Base-by-base conservation (phyloP, 37 sponge, comb jelly and placozoan genomes). In the Bolinopsis microptera region DNA sequence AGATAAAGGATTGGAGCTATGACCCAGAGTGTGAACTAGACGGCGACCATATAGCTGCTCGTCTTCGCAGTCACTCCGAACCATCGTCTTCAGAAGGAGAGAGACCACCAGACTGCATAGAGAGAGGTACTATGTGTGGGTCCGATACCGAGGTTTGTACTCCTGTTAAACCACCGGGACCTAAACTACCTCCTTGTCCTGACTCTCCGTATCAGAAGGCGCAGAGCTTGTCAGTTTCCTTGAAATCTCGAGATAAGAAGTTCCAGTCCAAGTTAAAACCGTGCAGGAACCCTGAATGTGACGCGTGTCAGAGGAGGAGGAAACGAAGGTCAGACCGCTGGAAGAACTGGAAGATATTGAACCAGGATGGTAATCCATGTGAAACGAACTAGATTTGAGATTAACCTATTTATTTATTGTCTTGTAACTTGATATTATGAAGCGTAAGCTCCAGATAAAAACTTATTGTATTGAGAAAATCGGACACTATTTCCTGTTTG, bases 181-280 rank as follows among this genome's bases (percentile, higher is more conserved):
- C 39, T 8, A 48, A 86, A 25, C 61, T 48, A 39, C 32, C 37
- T 34, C 35, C 90, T 1, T 86, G 90, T 86, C 61, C 90, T 39
- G 90, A 86, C 26, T 86, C 90, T 24, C 90, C 90, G 23, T 86
- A 41, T 41, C 90, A 86, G 90, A 86, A 86, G 26, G 90, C 90
- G 3, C 90, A 86, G 25, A 86, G 90, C 31, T 26, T 86, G 61
- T 86, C 90, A 0, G 90, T 86, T 5, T 5, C 39, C 0, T 38
- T 86, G 61, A 86, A 86, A 40, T 86, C 90, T n/a, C 90, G 38
- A 39, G 90, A 86, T 39, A 39, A 38, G 13, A 37, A 34, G 36
- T 86, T 41, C 90, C 40, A 86, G 48, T 86, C 90, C 30, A 86
- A 86, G 61, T 86, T 38, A 25, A 39, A 41, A 38, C 40, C 90